Conservation (phyloP, 2,113 vertebrate species). For the Cricetomys ansorgei region DNA sequence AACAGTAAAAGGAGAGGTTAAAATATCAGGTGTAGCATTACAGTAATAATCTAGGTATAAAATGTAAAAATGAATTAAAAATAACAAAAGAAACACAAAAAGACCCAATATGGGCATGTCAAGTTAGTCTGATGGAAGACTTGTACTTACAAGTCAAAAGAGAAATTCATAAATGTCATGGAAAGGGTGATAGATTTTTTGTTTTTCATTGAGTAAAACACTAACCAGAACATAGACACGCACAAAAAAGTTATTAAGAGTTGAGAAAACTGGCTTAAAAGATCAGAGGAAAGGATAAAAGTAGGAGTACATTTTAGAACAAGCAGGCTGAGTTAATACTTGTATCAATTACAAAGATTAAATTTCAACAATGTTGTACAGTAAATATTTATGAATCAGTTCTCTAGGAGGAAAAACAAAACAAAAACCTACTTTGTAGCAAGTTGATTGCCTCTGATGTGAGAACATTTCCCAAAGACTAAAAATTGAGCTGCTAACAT, state of each 20-base stretch:
- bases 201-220: conserved; percentile 37
- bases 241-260: neutral
- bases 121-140: neutral
- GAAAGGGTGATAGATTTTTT: neutral
- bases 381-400: neutral
- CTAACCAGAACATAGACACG: neutral
- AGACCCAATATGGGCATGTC: neutral
- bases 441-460: neutral
- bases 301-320: neutral
- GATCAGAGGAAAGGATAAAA: neutral
- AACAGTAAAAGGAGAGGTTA: neutral
- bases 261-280: conserved; percentile 30
- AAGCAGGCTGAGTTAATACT: neutral
- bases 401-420: neutral
- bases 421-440: neutral
- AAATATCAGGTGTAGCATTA: neutral
- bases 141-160: neutral
- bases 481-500: neutral
- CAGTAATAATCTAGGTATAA: conserved; percentile 20
- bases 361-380: neutral
- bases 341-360: neutral
- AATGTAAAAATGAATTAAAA: conserved; percentile 30
- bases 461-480: neutral
- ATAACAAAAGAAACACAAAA: neutral
- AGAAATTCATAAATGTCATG: neutral